Evolutionary conservation across 2,797 vertebrate species (phyloP).

Genomic region (Onychomys leucogaster): DNA sequence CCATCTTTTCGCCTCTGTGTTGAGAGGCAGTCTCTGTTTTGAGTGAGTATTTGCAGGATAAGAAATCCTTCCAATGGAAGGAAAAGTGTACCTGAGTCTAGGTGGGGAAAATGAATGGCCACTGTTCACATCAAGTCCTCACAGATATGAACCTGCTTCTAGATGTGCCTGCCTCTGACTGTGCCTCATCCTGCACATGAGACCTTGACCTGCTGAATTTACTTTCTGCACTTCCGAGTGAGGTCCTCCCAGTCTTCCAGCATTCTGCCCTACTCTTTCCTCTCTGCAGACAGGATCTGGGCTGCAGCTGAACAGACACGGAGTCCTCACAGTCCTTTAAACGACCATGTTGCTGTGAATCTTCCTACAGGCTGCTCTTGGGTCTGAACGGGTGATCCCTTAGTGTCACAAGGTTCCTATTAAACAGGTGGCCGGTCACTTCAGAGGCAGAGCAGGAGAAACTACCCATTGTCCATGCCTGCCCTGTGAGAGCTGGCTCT

Average conservation of each 20-base stretch:
- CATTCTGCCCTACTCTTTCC: too few relatives aligned
- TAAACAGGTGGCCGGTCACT: background rate
- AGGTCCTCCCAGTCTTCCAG: background rate
- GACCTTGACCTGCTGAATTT: background rate
- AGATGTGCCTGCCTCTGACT: background rate
- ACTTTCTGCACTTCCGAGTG: background rate
- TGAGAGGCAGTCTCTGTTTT: background rate
- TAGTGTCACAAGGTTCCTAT: background rate
- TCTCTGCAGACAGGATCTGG: background rate
- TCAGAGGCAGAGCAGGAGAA: background rate
- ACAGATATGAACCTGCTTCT: background rate
- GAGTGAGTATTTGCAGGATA: too few relatives aligned
- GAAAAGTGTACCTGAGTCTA: background rate
- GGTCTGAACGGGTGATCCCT: too few relatives aligned
- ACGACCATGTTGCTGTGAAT: background rate
- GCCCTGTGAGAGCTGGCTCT: background rate
- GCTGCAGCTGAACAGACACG: background rate
- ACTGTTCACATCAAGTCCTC: background rate
- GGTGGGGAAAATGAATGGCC: background rate
- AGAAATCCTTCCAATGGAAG: background rate
- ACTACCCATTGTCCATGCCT: background rate
- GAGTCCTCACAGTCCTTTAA: background rate
- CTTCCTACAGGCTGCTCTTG: background rate
- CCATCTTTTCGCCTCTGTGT: background rate
- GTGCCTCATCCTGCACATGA: accelerated